Evolutionary conservation across 2,113 vertebrate genomes (phyloP).

Genomic region (Nyctereutes procyonoides): DNA sequence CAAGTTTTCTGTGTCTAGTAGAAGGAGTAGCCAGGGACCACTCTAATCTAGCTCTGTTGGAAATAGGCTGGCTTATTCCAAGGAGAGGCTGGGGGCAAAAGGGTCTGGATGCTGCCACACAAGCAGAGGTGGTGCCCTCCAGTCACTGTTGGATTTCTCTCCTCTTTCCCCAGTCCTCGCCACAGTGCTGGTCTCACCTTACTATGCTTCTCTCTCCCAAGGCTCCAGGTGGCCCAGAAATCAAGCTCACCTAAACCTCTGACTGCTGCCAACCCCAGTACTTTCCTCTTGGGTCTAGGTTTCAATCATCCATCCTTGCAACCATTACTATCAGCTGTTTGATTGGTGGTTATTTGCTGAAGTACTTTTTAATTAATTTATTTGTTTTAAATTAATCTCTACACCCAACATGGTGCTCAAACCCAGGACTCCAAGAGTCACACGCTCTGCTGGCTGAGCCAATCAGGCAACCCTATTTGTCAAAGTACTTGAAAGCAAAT

Average conservation of each 20-base stretch:
- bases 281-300: background rate
- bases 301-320: accelerated
- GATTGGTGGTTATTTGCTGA: background rate
- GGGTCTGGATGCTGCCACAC: background rate
- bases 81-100: background rate
- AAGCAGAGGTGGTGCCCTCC: background rate
- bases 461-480: background rate
- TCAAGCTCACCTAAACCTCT: background rate
- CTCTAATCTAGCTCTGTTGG: background rate
- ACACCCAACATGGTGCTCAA: background rate
- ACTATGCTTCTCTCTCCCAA: background rate
- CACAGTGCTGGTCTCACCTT: background rate
- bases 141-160: background rate
- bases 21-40: background rate
- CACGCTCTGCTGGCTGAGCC: background rate
- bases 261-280: accelerated
- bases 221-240: background rate
- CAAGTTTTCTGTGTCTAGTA: background rate
- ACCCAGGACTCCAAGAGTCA: background rate
- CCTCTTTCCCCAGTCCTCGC: background rate
- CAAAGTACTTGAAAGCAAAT: slow-evolving; percentile 31
- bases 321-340: background rate
- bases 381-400: background rate
- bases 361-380: background rate
- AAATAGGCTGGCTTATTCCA: background rate